Conservation (phyloP, 2,113 vertebrate genomes). For the Coryphaenoides rupestris region DNA sequence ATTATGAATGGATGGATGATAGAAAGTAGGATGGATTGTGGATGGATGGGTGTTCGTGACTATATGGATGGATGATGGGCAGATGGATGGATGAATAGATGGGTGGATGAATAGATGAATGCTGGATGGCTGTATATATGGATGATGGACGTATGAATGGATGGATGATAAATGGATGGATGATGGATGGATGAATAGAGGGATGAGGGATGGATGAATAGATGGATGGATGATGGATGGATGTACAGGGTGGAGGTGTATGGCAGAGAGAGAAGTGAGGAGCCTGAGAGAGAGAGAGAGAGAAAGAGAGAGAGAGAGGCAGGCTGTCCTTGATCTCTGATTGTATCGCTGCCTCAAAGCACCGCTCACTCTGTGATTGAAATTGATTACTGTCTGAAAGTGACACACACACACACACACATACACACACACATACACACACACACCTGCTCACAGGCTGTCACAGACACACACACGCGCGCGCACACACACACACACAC, state of each 20-base stretch:
- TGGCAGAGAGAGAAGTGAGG: constrained; percentile 20
- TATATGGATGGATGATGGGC: no score
- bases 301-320: constrained; percentile 47
- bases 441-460: not conserved
- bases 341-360: constrained; percentile 69
- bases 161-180: constrained; percentile 51
- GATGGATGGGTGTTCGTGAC: no score
- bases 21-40: no score
- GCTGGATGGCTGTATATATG: no score
- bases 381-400: constrained; percentile 72
- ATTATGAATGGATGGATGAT: no score
- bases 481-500: not conserved
- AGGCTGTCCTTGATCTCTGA: constrained; percentile 70
- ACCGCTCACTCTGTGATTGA: constrained; percentile 68
- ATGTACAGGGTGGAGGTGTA: constrained; percentile 35
- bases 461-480: not conserved
- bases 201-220: not conserved
- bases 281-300: constrained; percentile 43
- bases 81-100: no score
- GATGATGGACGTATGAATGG: no score
- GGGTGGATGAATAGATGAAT: no score
- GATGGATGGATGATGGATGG: not conserved
- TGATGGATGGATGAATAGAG: constrained; percentile 27
- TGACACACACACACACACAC: constrained; percentile 30
- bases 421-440: not conserved